Conservation (phyloP, 2,113 vertebrate species). For the Aspidoscelis tigris region DNA sequence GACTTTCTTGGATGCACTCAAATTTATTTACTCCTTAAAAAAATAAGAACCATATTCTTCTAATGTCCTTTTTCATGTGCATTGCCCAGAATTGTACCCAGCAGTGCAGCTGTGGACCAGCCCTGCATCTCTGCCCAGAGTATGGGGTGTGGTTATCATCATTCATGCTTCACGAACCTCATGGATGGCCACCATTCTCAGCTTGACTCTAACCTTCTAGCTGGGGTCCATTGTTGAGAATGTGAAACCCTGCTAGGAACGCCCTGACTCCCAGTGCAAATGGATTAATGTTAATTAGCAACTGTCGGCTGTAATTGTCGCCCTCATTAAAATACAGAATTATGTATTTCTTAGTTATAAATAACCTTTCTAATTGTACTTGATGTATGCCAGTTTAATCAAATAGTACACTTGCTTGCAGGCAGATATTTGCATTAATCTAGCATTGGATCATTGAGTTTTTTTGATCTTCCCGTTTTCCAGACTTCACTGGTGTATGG, state of each 20-base stretch:
- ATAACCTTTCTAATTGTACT: slow-evolving; percentile 83
- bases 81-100: no score
- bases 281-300: slow-evolving; percentile 78
- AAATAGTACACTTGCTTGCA: slow-evolving; percentile 78
- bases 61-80: no score
- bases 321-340: slow-evolving; percentile 79
- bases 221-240: slow-evolving; percentile 64
- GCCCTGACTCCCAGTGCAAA: slow-evolving; percentile 68
- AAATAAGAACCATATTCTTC: no score
- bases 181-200: slow-evolving; percentile 20
- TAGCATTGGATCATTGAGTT: slow-evolving; percentile 67
- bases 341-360: slow-evolving; percentile 83
- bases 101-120: no score
- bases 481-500: slow-evolving; percentile 52
- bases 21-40: no score
- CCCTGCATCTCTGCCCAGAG: no score
- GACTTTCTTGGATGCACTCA: no score
- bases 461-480: slow-evolving; percentile 72
- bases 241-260: slow-evolving; percentile 59
- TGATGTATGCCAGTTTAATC: slow-evolving; percentile 84
- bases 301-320: slow-evolving; percentile 77
- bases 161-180: no score
- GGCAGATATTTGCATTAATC: slow-evolving; percentile 80
- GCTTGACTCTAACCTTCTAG: slow-evolving; percentile 27
- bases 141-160: no score